Conservation (phyloP, 2,888 invertebrate genomes). For the Pyrrhosoma nymphula region DNA sequence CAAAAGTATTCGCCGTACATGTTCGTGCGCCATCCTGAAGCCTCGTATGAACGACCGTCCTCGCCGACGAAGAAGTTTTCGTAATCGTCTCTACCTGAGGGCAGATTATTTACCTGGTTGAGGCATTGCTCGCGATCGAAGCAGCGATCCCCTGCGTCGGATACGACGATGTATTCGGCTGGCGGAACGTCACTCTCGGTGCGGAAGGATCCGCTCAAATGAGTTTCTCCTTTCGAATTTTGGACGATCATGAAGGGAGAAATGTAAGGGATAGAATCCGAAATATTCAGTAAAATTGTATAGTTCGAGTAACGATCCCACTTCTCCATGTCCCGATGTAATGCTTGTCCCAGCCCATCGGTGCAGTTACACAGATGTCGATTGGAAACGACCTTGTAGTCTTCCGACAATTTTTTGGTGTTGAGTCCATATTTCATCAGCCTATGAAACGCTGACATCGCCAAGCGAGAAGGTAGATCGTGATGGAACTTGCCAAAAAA, state of each 20-base stretch:
- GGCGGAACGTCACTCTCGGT: neutral
- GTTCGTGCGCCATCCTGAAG: neutral
- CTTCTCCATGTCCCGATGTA: neutral
- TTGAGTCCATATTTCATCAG: neutral
- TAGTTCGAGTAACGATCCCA: neutral
- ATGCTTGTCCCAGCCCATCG: neutral
- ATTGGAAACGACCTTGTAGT: neutral
- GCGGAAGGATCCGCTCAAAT: neutral
- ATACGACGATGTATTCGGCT: neutral
- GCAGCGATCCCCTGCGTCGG: neutral
- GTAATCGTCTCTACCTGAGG: neutral
- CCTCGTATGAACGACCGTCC: neutral
- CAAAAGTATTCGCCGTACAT: neutral
- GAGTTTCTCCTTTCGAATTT: neutral
- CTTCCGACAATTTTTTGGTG: neutral
- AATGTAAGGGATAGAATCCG: neutral
- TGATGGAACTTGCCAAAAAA: neutral
- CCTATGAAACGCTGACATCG: neutral
- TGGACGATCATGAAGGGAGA: neutral
- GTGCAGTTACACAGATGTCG: neutral
- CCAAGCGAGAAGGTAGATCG: neutral
- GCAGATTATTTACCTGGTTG: neutral
- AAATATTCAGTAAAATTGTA: neutral
- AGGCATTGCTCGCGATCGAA: neutral
- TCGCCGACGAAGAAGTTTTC: constrained; percentile 5